These are phyloP conservation scores for Holothuria glaberrima DNA, from an alignment of 35 echinoderm and acorn worm genomes.

Conservation along the genomic window DNA sequence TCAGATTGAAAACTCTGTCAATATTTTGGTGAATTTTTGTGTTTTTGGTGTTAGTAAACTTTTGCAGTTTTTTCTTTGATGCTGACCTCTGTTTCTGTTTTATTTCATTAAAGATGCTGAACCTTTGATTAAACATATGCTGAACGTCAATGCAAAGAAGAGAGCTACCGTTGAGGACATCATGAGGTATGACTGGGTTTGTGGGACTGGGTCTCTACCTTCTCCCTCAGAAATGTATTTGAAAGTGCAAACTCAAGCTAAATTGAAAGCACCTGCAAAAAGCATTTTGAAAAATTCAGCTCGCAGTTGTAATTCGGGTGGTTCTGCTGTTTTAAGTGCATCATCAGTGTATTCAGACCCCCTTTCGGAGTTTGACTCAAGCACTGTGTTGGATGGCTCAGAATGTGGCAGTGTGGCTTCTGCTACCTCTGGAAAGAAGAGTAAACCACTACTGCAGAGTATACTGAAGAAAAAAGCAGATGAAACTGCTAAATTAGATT, in stretches of 20 bases:
- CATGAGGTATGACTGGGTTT: conserved; percentile 77
- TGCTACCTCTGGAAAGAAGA: background rate
- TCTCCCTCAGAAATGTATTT: conserved; percentile 40
- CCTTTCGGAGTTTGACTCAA: conserved; percentile 26
- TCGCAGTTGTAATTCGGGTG: conserved; percentile 24
- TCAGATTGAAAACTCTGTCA: no score
- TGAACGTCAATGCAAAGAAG: conserved; percentile 81
- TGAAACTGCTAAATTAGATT: background rate
- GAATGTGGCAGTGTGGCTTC: conserved; percentile 5
- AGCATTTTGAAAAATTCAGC: conserved; percentile 72
- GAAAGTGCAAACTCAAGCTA: conserved; percentile 36
- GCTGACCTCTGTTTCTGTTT: conserved; percentile 14
- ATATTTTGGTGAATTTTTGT: no score
- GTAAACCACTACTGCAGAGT: conserved; percentile 29
- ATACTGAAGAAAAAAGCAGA: conserved; percentile 65
- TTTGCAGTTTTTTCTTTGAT: no score
- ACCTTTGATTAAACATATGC: conserved; percentile 71
- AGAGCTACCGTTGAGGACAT: conserved; percentile 85
- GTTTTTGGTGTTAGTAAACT: no score
- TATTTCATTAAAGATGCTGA: conserved; percentile 73
- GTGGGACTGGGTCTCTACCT: conserved; percentile 27
- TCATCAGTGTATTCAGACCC: conserved; percentile 46
- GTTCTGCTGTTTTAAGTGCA: conserved; percentile 1
- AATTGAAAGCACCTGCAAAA: conserved; percentile 48
- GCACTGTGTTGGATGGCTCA: background rate